A percentile compares a stretch with the other conserved stretches of the same genome.
These are phyloP conservation scores for Arremon brunneinucha DNA, from an alignment of 2,797 vertebrate species.

Conservation along the genomic window DNA sequence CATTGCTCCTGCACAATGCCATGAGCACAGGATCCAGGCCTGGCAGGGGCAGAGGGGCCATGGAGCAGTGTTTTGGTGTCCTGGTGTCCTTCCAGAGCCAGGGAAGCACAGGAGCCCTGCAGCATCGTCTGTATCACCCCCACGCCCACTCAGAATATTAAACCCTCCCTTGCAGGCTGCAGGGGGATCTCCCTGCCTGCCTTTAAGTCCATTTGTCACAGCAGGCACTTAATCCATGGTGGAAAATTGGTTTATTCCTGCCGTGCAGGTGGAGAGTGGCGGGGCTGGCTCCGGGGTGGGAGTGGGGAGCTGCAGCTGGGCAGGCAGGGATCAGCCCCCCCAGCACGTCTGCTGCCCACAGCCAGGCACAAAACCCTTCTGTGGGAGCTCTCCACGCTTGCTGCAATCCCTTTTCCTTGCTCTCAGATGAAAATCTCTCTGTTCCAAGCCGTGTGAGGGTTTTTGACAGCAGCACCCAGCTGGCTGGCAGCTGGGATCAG, in stretches of 20 bases:
- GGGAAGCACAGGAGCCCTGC: neutral
- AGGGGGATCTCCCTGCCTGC: neutral
- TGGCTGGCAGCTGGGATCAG: neutral
- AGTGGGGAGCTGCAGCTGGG: neutral
- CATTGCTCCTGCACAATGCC: neutral
- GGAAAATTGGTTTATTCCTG: conserved; percentile 24
- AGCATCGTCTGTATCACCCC: neutral
- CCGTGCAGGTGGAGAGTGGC: neutral
- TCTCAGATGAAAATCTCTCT: neutral
- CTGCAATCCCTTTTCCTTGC: neutral
- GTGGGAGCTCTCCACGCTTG: neutral
- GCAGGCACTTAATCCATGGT: neutral
- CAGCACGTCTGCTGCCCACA: neutral
- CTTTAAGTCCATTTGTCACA: conserved; percentile 38
- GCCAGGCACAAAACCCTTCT: neutral
- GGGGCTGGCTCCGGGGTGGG: neutral
- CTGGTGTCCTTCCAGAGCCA: neutral
- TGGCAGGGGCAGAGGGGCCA: neutral
- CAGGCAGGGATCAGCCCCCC: neutral
- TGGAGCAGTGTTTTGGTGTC: neutral
- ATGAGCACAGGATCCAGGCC: rapidly evolving
- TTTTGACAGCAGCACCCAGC: neutral
- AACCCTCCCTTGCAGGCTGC: neutral
- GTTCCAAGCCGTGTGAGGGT: neutral
- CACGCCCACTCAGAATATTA: neutral